phyloP scores from a whole-genome alignment of 2,113 vertebrate genomes.

The Engystomops pustulosus region DNA sequence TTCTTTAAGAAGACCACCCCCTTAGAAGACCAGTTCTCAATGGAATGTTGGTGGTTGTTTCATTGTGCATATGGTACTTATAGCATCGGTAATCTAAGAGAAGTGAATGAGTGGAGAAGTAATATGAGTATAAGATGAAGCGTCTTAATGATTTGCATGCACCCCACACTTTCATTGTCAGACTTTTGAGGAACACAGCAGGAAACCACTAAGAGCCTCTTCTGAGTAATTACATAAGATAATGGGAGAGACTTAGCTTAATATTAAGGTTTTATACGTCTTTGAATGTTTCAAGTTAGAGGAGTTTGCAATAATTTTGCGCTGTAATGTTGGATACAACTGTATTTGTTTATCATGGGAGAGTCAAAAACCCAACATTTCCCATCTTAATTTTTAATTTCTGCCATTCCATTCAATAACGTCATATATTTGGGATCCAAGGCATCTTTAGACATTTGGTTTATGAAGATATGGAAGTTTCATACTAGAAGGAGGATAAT shows the following conservation, averaged over 20 bases:
- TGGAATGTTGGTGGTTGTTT: too few relatives aligned
- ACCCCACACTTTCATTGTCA: not conserved
- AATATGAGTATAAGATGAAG: not conserved
- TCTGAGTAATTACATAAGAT: constrained; percentile 1
- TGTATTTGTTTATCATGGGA: not conserved
- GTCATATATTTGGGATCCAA: not conserved
- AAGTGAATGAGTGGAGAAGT: not conserved
- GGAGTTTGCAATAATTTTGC: not conserved
- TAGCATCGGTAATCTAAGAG: not conserved
- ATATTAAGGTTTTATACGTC: not conserved
- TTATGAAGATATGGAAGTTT: not conserved
- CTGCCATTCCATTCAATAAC: not conserved
- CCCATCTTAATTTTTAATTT: not conserved
- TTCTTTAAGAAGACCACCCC: too few relatives aligned
- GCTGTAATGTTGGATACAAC: not conserved
- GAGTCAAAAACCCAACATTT: not conserved
- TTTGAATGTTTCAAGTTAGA: not conserved
- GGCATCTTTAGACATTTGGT: not conserved
- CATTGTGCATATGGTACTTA: not conserved
- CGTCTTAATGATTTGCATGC: not conserved
- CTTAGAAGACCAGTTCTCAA: too few relatives aligned
- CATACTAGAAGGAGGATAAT: not conserved
- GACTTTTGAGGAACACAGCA: not conserved
- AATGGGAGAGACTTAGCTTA: too few relatives aligned
- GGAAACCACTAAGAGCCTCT: not conserved